Evolutionary conservation across 1,140 invertebrate species (phyloP).

Genomic region (Drosophila persimilis): DNA sequence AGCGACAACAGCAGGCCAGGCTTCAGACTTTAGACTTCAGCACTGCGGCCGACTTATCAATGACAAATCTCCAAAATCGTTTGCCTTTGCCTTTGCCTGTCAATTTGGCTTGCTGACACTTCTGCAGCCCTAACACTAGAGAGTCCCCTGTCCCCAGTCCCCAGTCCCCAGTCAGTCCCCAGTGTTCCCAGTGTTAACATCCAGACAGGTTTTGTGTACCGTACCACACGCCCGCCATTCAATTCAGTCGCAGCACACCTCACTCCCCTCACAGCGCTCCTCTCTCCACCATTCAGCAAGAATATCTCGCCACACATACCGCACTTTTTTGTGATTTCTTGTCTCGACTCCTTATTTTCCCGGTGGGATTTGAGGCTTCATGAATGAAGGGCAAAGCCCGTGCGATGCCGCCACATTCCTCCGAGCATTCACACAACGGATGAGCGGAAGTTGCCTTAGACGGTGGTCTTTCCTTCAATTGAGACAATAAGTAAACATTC

Average conservation of each 20-base stretch:
- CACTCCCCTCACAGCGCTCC: not conserved
- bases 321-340: constrained; percentile 55
- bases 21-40: constrained; percentile 12
- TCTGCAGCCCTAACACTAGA: constrained; percentile 52
- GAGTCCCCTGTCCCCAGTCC: constrained; percentile 36
- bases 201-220: constrained; percentile 59
- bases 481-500: constrained; percentile 64
- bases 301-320: constrained; percentile 47
- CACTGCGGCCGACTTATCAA: constrained; percentile 78
- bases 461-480: constrained; percentile 56
- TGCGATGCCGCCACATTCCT: constrained; percentile 22
- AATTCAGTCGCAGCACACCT: constrained; percentile 4
- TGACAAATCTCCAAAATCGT: constrained; percentile 82
- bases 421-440: constrained; percentile 48
- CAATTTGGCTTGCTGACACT: constrained; percentile 79
- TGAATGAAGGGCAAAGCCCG: constrained; percentile 70
- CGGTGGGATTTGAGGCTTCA: constrained; percentile 72
- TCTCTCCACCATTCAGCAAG: no score
- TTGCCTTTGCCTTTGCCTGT: constrained; percentile 72
- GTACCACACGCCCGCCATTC: constrained; percentile 15
- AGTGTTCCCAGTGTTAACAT: constrained; percentile 52
- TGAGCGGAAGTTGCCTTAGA: constrained; percentile 65
- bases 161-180: constrained; percentile 28
- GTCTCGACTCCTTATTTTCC: constrained; percentile 68
- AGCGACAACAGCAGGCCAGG: constrained; percentile 5